Evolutionary conservation across 2,888 invertebrate species (phyloP), one percentile per base, ranked within the genome.

Genomic region (Cephus nigrinus): DNA sequence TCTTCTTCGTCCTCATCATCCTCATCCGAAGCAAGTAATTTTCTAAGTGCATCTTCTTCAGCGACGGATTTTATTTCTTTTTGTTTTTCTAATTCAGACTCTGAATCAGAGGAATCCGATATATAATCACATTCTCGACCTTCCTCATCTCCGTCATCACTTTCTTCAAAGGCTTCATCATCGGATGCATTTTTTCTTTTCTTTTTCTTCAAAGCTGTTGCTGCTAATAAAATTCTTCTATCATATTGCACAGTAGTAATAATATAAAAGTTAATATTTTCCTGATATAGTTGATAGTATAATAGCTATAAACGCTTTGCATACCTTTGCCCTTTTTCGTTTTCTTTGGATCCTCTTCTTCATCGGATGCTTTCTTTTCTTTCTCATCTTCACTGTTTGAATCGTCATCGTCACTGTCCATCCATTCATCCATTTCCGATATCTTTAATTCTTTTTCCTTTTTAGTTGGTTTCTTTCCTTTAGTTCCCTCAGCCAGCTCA

Each of bases 81-180:
- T 88, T 90, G 88, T 40, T 86, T 83, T 77, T 95, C 96, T 75
- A 95, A 93, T 92, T 95, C 97, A 76, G 92, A 94, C 90, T 95
- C 97, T 86, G 94, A 95, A 92, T 95, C 97, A 0, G 96, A 96
- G 0, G 96, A 96, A 89, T 97, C 97, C 0, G 97, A 97, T 88
- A 98, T 98, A 88, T 99, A 99, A 92, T 99, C 99, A 84, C 96
- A 94, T 93, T 99, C 99, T 76, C 97, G 92, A 0, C 98, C 98
- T 92, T 99, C 99, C 87, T 97, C 98, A 90, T 99, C 98, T 0
- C 98, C 98, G 90, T 99, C 98, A 91, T 99, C 99, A 83, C 98
- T 98, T 88, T 99, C 99, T 90, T 99, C 98, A 77, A 96, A 94
- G 0, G 98, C 98, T 89, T 98, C 98, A 84, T 96, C 96, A 81